phyloP scores from a whole-genome alignment of 2,888 invertebrate species.

The Mimas tiliae region DNA sequence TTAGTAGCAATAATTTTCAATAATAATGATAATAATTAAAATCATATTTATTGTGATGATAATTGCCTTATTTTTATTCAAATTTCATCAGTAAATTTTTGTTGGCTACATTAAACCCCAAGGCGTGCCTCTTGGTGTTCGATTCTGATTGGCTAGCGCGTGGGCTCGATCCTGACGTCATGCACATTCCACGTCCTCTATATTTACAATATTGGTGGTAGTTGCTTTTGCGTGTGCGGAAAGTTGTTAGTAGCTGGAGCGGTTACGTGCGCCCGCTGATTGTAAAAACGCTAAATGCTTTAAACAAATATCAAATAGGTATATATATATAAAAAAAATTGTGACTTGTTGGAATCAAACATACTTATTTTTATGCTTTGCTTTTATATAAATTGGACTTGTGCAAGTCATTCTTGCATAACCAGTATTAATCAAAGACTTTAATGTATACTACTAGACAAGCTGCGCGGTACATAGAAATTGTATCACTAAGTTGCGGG shows the following conservation, averaged over 20 bases:
- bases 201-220: slow-evolving; percentile 60
- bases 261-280: neutral
- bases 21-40: neutral
- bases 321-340: no score
- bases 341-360: no score
- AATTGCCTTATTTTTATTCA: neutral
- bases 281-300: neutral
- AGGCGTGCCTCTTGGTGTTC: slow-evolving; percentile 85
- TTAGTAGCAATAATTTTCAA: neutral
- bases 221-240: slow-evolving; percentile 34
- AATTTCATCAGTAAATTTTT: neutral
- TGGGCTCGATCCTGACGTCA: slow-evolving; percentile 84
- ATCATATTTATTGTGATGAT: neutral
- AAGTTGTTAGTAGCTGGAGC: neutral
- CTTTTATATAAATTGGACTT: no score
- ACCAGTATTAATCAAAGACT: no score
- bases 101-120: slow-evolving; percentile 63
- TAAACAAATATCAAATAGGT: neutral
- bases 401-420: no score
- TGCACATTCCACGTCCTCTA: slow-evolving; percentile 74
- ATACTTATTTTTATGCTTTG: no score
- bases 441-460: no score
- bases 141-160: slow-evolving; percentile 78
- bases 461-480: no score
- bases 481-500: no score